These are phyloP conservation scores for Yasuhikotakia modesta DNA, from an alignment of 2,797 vertebrate species.

Conservation along the genomic window DNA sequence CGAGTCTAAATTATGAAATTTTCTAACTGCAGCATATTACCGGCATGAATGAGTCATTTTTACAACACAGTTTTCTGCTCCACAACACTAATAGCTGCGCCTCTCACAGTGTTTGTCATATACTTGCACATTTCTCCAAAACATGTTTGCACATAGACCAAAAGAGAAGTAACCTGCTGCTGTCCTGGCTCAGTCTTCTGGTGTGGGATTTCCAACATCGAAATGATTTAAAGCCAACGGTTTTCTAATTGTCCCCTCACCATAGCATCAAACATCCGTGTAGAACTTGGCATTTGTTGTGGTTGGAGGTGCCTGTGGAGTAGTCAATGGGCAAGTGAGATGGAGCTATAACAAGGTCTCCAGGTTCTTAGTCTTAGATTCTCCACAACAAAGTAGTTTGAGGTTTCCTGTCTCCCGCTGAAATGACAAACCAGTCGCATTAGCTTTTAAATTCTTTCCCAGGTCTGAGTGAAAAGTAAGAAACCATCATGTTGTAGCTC, in stretches of 20 bases:
- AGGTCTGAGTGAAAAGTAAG: constrained; percentile 51
- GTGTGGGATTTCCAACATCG: constrained; percentile 51
- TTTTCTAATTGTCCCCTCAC: constrained; percentile 53
- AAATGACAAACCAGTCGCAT: constrained; percentile 47
- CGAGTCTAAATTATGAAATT: constrained; percentile 59
- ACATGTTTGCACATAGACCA: constrained; percentile 59
- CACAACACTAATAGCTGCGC: constrained; percentile 63
- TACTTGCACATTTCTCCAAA: constrained; percentile 43
- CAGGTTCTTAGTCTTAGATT: constrained; percentile 5
- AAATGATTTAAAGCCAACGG: constrained; percentile 61
- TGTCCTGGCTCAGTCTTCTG: constrained; percentile 54
- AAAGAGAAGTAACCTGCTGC: constrained; percentile 56
- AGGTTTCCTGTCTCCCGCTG: constrained; percentile 55
- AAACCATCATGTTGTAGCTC: constrained; percentile 24
- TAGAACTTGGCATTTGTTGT: constrained; percentile 34
- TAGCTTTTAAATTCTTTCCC: constrained; percentile 44
- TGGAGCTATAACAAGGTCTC: constrained; percentile 20
- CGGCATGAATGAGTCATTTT: constrained; percentile 55
- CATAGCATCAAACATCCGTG: constrained; percentile 30
- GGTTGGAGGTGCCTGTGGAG: constrained; percentile 40
- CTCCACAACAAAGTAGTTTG: constrained; percentile 48
- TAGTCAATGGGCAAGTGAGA: constrained; percentile 18
- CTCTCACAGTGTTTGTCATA: constrained; percentile 52
- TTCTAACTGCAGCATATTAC: constrained; percentile 59
- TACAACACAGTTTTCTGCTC: constrained; percentile 10